Conservation (phyloP, 2,888 invertebrate genomes). For the Platycheirus rosarum region DNA sequence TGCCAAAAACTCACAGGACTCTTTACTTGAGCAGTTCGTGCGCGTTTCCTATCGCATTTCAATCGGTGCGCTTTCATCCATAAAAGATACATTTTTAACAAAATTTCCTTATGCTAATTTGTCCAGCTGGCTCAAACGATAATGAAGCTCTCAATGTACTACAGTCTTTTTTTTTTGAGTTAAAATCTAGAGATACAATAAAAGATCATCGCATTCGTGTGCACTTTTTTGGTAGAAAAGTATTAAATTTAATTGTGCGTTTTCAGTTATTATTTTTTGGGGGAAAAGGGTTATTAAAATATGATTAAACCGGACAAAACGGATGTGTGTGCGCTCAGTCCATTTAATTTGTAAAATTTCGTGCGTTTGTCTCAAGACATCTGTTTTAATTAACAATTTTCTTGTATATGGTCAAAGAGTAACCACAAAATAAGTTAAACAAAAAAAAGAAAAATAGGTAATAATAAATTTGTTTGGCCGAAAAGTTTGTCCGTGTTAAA, state of each 20-base stretch:
- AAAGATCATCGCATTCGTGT: conserved; percentile 43
- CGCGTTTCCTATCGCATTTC: neutral
- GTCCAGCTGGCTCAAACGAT: conserved; percentile 11
- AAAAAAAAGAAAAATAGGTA: conserved; percentile 19
- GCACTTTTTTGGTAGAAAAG: conserved; percentile 24
- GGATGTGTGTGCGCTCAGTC: conserved; percentile 46
- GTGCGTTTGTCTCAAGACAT: conserved; percentile 71
- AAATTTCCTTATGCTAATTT: conserved; percentile 46
- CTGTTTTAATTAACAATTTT: conserved; percentile 72
- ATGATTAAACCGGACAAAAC: conserved; percentile 41
- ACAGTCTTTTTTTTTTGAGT: neutral
- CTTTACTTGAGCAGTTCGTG: neutral
- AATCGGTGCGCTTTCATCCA: conserved; percentile 44
- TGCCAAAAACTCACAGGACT: conserved; percentile 3
- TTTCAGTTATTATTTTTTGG: neutral
- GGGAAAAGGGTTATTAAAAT: conserved; percentile 62
- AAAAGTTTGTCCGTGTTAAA: conserved; percentile 58
- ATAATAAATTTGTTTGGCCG: conserved; percentile 62
- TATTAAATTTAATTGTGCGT: conserved; percentile 62
- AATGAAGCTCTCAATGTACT: conserved; percentile 34
- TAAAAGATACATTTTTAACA: conserved; percentile 36
- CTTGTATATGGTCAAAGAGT: conserved; percentile 35
- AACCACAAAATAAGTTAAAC: conserved; percentile 17
- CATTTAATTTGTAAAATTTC: conserved; percentile 51
- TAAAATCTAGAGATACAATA: conserved; percentile 26